phyloP scores from a whole-genome alignment of 2,113 vertebrate genomes.

The Paradoxurus hermaphroditus region DNA sequence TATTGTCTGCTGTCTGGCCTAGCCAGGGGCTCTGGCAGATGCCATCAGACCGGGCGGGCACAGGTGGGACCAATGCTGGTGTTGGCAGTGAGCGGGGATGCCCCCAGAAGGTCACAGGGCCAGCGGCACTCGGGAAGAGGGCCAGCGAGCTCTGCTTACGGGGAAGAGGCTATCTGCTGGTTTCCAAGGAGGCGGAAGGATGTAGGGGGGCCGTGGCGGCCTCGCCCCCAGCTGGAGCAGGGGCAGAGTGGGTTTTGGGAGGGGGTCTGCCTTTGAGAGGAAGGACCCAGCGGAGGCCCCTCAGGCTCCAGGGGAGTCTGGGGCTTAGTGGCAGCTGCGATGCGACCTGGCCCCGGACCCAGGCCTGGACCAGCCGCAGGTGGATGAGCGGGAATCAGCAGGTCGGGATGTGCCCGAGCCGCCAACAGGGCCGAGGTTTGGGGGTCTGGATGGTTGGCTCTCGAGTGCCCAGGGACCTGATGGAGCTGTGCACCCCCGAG shows the following conservation, averaged over 20 bases:
- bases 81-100: rapidly evolving
- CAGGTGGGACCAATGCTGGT: rapidly evolving
- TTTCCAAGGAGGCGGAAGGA: rapidly evolving
- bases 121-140: rapidly evolving
- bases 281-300: rapidly evolving
- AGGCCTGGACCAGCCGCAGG: not conserved
- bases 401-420: not conserved
- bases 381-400: not conserved
- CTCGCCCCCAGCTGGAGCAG: rapidly evolving
- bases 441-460: constrained; percentile 4
- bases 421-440: not conserved
- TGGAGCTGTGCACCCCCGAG: constrained; percentile 21
- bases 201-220: rapidly evolving
- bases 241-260: not conserved
- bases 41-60: not conserved
- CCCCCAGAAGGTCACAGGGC: not conserved
- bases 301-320: rapidly evolving
- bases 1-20: rapidly evolving
- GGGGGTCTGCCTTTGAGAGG: not conserved
- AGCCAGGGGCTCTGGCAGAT: too few relatives aligned
- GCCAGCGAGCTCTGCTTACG: not conserved
- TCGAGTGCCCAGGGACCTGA: not conserved
- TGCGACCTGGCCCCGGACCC: rapidly evolving
- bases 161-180: not conserved
- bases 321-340: not conserved